Base-by-base conservation (phyloP, 2,797 vertebrate species). In the Naso thynnoides region DNA sequence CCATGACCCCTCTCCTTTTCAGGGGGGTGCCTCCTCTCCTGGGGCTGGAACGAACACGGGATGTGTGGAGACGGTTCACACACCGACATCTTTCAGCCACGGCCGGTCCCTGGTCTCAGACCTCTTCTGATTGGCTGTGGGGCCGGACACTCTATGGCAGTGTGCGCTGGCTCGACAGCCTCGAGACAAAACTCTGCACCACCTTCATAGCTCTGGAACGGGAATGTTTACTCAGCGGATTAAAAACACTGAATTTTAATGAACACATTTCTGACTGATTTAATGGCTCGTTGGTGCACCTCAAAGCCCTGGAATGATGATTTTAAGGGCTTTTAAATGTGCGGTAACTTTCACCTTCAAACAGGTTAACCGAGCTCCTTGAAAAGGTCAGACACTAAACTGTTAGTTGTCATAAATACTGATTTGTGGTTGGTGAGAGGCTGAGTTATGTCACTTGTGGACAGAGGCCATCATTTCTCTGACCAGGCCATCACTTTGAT, bases 11-110 rank as follows among this genome's bases (percentile, higher is more conserved):
- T 89, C 65, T 89, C 62, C 29, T 59, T 90, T 83, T 55, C 86
- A 99, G 97, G 92, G 64, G 92, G 79, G 3, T n/a, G 9, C 2
- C 95, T 97, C 67, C 80, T 95, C 77, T 96, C 97, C 11, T 99
- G 97, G 97, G 97, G 97, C 77, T 99, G 98, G 97, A 99, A 99
- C 0, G 98, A 99, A 72, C 97, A 99, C 0, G 97, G 98, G 9
- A 99, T 98, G 97, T 99, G 97, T 21, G 97, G 97, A 39, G 94
- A 96, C 8, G 95, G 96, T 79, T 94, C 92, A 0, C 90, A 96
- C 87, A 83, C 66, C 55, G 90, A 96, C 5, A 6, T 97, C 76
- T 59, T 4, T 54, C 60, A 86, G 66, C 97, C 97, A 0, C 90
- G 89, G 73, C 90, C 82, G 1, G 42, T 99, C 62, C 72, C 81